Conservation (phyloP, 2,113 vertebrate genomes). For the Tympanuchus pallidicinctus region DNA sequence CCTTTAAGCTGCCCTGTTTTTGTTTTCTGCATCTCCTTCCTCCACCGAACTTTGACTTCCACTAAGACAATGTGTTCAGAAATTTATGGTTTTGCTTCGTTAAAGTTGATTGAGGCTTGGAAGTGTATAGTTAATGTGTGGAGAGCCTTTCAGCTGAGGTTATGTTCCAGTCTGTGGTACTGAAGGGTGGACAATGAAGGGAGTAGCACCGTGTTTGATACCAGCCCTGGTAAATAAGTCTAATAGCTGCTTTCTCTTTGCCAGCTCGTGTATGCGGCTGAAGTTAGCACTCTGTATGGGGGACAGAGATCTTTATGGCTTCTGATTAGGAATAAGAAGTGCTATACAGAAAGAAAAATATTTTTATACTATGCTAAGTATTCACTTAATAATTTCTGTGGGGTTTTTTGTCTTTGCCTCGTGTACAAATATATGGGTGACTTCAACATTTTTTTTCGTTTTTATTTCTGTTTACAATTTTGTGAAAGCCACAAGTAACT, state of each 20-base stretch:
- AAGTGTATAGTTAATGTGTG: background rate
- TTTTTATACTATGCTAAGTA: background rate
- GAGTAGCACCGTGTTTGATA: background rate
- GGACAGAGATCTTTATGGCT: background rate
- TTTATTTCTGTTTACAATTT: background rate
- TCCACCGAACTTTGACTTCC: slow-evolving; percentile 19
- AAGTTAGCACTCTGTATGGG: background rate
- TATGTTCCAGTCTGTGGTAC: background rate
- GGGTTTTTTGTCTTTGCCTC: background rate
- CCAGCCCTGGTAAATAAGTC: background rate
- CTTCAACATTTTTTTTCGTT: background rate
- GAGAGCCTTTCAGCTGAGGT: background rate
- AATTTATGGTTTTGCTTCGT: background rate
- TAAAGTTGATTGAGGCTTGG: slow-evolving; percentile 38
- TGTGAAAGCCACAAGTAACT: background rate
- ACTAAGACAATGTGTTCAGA: slow-evolving; percentile 17
- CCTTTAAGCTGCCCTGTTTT: slow-evolving; percentile 30
- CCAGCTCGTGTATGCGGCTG: background rate
- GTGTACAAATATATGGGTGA: background rate
- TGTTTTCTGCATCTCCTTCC: background rate
- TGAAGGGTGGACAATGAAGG: background rate
- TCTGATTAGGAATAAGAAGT: background rate
- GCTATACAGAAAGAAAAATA: background rate
- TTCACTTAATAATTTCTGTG: background rate
- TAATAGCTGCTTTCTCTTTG: background rate